Base-by-base conservation (phyloP, 2,888 invertebrate genomes). In the Microchrysa polita region DNA sequence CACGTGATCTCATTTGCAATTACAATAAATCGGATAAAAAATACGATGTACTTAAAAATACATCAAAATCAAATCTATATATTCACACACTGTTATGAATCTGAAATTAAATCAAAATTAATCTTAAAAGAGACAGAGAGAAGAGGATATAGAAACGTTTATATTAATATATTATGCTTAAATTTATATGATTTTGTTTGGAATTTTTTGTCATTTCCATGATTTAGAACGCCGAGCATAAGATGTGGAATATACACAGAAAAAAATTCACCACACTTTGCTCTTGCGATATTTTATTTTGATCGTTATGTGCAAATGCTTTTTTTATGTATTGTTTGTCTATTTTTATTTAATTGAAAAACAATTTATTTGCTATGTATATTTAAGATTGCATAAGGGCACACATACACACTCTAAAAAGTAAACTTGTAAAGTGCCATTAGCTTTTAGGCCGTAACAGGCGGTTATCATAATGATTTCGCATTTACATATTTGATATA, bases 1-100 rank as follows among this genome's bases (percentile, higher is more conserved):
- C 61, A 72, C 53, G 72, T 72, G 72, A 72, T 72, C 72, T 72
- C 72, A 72, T 72, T 72, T 72, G 72, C 61, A 72, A 57, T 73
- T 65, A 55, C 40, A 55, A 69, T 57, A 69, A 57, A 69, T 69
- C 42, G n/a, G 69, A 69, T 57, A 27, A 18, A 67, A n/a, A n/a
- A n/a, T n/a, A 34, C 42, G 55, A 57, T 57, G 69, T 69, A 69
- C 55, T 57, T 69, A 16, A 69, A 69, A 22, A 57, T 69, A 69
- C 55, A 34, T 20, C 34, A 34, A 40, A 23, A 22, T 10, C n/a
- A 20, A 55, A 55, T 20, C 14, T 34, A 34, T n/a, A n/a, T n/a
- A n/a, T 34, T 20, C 14, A 44, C 52, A 16, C 14, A 67, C 27
- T 20, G 18, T 53, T 53, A 53, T 53, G 53, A 67, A 67, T 67